Base-by-base conservation (phyloP, 2,888 invertebrate genomes). In the Diadegma fenestrale region DNA sequence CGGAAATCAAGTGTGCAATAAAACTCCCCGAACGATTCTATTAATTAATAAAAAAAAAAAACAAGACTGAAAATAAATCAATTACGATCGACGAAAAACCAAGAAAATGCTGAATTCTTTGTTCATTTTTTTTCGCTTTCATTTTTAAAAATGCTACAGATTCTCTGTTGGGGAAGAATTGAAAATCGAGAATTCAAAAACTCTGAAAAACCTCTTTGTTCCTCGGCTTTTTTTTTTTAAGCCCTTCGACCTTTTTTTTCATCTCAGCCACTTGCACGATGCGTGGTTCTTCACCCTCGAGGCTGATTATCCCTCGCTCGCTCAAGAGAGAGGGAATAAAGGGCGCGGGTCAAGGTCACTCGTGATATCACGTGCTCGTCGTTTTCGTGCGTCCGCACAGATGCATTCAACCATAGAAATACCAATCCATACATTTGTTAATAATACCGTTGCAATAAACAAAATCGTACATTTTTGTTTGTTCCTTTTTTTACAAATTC, bases 281-380 rank as follows among this genome's bases (percentile, higher is more conserved):
- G 54, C 37, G 12, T 37, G 72, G 37, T 41, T 72, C 41, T 66
- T 58, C 58, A 22, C 68, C 68, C 78, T 26, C 64, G 68, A 30
- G 72, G 72, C 72, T 58, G 37, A 19, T 72, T 26, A 58, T 72
- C 79, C 45, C 66, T 73, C 71, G 69, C 75, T 76, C 80, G 80
- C 41, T 68, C 64, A 64, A 80, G 48, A 64, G 71, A 80, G 76
- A 71, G 75, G 63, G 54, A 76, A 75, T 58, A 63, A 69, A 71
- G 66, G 66, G 30, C 58, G 63, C 48, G 82, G 85, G 82, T 82
- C 85, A 85, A 85, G 85, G 85, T 82, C 82, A 41, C 54, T 54
- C 64, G 48, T 71, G 75, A 78, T 79, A 75, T 54, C 78, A 85
- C 81, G 78, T 75, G 84, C 84, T 77, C 37, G 33, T 58, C 43